Conservation (phyloP, 2,113 vertebrate species). For the Xiphorhynchus elegans region DNA sequence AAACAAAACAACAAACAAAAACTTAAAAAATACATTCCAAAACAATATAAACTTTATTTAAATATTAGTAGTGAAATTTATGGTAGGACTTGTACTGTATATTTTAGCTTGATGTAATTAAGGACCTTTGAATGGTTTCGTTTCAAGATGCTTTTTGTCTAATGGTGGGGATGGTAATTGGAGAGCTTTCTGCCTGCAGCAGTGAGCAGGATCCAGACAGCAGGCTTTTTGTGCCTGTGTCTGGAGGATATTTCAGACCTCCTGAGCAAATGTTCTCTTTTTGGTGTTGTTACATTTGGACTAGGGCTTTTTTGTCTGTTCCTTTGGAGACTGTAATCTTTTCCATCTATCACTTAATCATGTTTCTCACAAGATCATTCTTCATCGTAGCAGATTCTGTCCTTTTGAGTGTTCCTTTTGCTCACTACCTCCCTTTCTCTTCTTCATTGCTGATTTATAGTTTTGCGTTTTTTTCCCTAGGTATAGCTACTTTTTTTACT, state of each 20-base stretch:
- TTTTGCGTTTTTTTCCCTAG: background rate
- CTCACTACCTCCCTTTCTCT: background rate
- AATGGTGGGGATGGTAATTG: background rate
- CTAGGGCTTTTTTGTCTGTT: background rate
- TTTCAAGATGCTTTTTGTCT: slow-evolving; percentile 6
- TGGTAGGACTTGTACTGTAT: background rate
- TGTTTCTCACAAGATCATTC: background rate
- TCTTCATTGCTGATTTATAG: background rate
- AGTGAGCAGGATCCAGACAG: background rate
- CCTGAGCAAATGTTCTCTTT: slow-evolving; percentile 9
- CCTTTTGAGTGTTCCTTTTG: background rate
- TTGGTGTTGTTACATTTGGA: background rate
- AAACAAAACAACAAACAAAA: background rate
- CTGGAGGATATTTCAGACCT: slow-evolving; percentile 9
- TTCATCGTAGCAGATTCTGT: background rate
- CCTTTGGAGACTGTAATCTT: background rate
- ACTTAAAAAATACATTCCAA: background rate
- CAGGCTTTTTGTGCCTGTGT: background rate
- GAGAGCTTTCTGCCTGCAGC: slow-evolving; percentile 35
- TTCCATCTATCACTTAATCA: background rate
- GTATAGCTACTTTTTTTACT: background rate
- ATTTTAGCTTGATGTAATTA: slow-evolving; percentile 10
- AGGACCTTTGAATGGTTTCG: background rate
- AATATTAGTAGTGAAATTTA: background rate
- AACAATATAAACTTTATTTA: background rate